Percentiles rank a stretch among this genome's conserved stretches.
These are phyloP conservation scores for Berghia stephanieae DNA, from an alignment of 1,140 invertebrate species.

Conservation along the genomic window DNA sequence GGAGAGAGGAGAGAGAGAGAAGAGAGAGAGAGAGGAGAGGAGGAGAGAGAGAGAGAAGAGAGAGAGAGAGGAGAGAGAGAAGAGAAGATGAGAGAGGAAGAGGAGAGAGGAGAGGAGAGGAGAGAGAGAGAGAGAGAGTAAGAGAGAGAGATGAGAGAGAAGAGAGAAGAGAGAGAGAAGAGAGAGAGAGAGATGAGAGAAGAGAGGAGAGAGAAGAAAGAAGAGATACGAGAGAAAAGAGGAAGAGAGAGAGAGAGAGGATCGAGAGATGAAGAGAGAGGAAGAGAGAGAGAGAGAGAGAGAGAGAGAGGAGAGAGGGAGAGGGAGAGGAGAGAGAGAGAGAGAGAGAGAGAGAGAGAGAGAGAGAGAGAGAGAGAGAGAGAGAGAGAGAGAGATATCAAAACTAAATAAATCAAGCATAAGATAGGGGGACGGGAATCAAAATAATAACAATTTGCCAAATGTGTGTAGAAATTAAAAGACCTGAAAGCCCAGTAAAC, in stretches of 20 bases:
- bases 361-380: no score
- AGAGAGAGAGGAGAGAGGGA: background rate
- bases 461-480: no score
- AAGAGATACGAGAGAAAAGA: no score
- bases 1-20: background rate
- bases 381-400: no score
- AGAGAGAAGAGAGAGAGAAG: background rate
- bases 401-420: no score
- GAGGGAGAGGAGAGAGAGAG: background rate
- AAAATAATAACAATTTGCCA: no score
- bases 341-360: no score
- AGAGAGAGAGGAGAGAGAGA: background rate
- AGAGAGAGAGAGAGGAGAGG: background rate
- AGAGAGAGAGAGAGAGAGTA: background rate
- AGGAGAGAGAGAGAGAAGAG: background rate
- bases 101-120: background rate
- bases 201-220: no score
- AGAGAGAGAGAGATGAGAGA: background rate
- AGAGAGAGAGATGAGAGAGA: background rate
- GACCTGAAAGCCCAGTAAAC: no score
- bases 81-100: conserved; percentile 4
- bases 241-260: no score
- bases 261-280: no score
- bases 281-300: background rate
- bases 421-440: no score